Evolutionary conservation across 2,797 vertebrate genomes (phyloP).

Genomic region (Astyanax mexicanus): DNA sequence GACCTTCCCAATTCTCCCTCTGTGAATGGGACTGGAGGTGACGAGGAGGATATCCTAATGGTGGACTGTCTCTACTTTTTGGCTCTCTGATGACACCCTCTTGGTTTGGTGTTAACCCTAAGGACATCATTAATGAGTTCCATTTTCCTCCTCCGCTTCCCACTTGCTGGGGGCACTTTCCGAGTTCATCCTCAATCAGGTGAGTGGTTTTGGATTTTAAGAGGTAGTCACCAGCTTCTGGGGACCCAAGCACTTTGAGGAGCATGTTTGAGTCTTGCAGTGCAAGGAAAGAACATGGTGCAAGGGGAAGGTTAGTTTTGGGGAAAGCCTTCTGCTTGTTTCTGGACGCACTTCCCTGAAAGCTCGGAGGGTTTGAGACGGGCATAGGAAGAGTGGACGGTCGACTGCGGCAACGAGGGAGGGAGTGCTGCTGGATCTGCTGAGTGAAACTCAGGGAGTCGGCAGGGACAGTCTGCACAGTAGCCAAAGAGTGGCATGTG

Average conservation of each 20-base stretch:
- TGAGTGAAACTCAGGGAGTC: slow-evolving; percentile 83
- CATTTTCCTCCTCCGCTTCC: slow-evolving; percentile 68
- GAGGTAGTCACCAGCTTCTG: slow-evolving; percentile 59
- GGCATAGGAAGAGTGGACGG: slow-evolving; percentile 75
- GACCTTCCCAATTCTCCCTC: slow-evolving; percentile 67
- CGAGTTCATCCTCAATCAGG: slow-evolving; percentile 64
- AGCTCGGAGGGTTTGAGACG: slow-evolving; percentile 66
- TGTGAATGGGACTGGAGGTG: slow-evolving; percentile 68
- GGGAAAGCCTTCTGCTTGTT: slow-evolving; percentile 42
- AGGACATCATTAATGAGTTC: slow-evolving; percentile 78
- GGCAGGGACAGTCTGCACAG: slow-evolving; percentile 79
- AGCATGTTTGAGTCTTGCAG: slow-evolving; percentile 62
- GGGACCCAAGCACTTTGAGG: slow-evolving; percentile 60
- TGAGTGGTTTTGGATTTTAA: slow-evolving; percentile 65
- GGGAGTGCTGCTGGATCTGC: slow-evolving; percentile 83
- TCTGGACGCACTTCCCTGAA: slow-evolving; percentile 68
- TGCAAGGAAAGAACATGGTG: slow-evolving; percentile 65
- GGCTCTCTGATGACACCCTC: slow-evolving; percentile 62
- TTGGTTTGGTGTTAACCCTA: slow-evolving; percentile 79
- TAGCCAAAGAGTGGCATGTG: slow-evolving; percentile 81
- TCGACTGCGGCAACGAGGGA: slow-evolving; percentile 80
- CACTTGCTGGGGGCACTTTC: slow-evolving; percentile 47
- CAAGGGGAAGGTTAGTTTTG: slow-evolving; percentile 62
- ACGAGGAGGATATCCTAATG: slow-evolving; percentile 75
- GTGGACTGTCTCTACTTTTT: slow-evolving; percentile 70